phyloP scores from a whole-genome alignment of 2,888 invertebrate genomes.

The Parapristionchus giblindavisi region DNA sequence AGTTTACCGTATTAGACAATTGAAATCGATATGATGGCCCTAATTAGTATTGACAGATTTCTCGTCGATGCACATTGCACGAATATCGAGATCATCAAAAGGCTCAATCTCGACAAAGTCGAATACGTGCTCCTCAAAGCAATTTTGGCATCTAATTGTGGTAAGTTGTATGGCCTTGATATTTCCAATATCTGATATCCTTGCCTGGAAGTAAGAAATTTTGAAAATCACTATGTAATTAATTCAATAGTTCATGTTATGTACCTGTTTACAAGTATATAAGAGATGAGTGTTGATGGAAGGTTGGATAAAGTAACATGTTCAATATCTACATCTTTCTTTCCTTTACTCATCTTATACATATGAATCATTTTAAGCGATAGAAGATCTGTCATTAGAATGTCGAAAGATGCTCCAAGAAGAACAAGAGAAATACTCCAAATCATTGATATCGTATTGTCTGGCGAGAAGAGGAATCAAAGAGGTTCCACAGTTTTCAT shows the following conservation, averaged over 20 bases:
- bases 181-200: no score
- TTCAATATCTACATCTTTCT: background rate
- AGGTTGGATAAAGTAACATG: no score
- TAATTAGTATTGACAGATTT: no score
- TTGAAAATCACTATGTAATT: no score
- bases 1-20: background rate
- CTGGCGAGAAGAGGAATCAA: background rate
- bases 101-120: constrained; percentile 23
- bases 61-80: no score
- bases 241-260: no score
- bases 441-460: constrained; percentile 14
- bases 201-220: no score
- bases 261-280: no score
- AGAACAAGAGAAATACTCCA: constrained; percentile 1
- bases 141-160: constrained; percentile 16
- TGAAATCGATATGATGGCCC: no score
- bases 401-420: background rate
- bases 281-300: no score
- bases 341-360: background rate
- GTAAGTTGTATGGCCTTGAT: no score
- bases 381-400: constrained; percentile 4
- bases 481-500: no score
- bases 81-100: background rate
- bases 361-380: background rate
- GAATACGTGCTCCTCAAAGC: constrained; percentile 34